Evolutionary conservation across 1,140 invertebrate genomes (phyloP), one percentile per base, ranked within the genome.

Genomic region (Heliconius nattereri): DNA sequence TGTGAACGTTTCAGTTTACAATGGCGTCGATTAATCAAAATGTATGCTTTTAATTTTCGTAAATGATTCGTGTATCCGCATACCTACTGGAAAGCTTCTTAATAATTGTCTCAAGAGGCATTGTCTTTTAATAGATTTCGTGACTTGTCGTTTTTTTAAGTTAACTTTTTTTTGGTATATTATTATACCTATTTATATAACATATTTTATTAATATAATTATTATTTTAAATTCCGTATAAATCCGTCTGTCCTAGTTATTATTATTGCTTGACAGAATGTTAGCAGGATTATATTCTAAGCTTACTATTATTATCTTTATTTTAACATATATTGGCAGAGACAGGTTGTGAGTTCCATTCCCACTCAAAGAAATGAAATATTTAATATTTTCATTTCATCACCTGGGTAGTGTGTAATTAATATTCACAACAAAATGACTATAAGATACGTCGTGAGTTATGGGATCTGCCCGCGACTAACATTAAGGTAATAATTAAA

Each of bases 401-500:
- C 5, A 8, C 11, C 40, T 45, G 40, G 40, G 1, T 26, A 16
- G 13, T 66, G 8, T 6, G 60, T 16, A 66, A 5, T 66, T 13
- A 29, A 13, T 29, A 13, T 26, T 66, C 3, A 66, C 1, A 13
- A 66, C 3, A 57, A 57, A 9, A 57, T 23, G 2, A 66, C 57
- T 66, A 16, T 23, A 66, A 29, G 60, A 66, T 29, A 6, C 7
- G 11, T 16, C 20, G 23, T 66, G 23, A 66, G 13, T 29, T 29
- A 66, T 26, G 60, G 13, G 60, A 66, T 66, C 8, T 66, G 16
- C 29, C 23, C 60, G 60, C 11, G 60, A 66, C 60, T 23, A 66
- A 66, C 60, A 11, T 29, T 29, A 66, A 81, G 79, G 82, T 84
- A 84, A 87, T 89, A 91, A 91, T 91, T 91, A 91, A 91, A 91